phyloP scores from a whole-genome alignment of 1,140 invertebrate genomes.

The Elymnias hypermnestra region DNA sequence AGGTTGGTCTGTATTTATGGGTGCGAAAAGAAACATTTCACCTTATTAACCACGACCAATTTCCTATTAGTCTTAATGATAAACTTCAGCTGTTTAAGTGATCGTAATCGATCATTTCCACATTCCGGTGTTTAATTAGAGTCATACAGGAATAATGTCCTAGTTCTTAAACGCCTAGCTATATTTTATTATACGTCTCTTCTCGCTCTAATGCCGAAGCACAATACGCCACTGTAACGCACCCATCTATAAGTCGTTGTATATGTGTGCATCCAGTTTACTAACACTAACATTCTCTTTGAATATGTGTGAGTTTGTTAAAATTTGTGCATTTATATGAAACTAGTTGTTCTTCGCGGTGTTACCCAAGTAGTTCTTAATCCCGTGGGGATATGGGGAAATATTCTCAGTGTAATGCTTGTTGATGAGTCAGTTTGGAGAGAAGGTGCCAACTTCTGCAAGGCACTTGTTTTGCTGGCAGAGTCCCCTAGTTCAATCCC shows the following conservation, averaged over 20 bases:
- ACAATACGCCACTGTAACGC: conserved; percentile 52
- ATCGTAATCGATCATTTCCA: conserved; percentile 17
- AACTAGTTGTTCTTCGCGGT: too few relatives aligned
- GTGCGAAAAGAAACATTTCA: too few relatives aligned
- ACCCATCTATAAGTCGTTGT: conserved; percentile 28
- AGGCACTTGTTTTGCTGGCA: too few relatives aligned
- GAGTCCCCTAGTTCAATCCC: too few relatives aligned
- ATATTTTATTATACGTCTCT: conserved; percentile 55
- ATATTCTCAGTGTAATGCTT: too few relatives aligned
- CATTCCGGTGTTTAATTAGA: conserved; percentile 37
- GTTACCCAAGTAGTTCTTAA: too few relatives aligned
- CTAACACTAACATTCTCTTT: conserved; percentile 30
- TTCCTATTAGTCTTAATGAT: conserved; percentile 8
- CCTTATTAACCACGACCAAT: too few relatives aligned
- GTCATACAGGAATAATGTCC: conserved; percentile 48
- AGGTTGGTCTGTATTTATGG: too few relatives aligned
- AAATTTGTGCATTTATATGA: too few relatives aligned
- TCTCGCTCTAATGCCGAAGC: conserved; percentile 59
- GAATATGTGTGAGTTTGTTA: conserved; percentile 28
- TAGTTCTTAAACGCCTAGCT: conserved; percentile 51
- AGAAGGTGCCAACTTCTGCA: too few relatives aligned
- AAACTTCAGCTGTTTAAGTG: conserved; percentile 4
- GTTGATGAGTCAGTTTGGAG: too few relatives aligned
- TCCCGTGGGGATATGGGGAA: too few relatives aligned
- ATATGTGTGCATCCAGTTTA: conserved; percentile 19